Evolutionary conservation across 2,113 vertebrate species (phyloP).

Genomic region (Heptranchias perlo): DNA sequence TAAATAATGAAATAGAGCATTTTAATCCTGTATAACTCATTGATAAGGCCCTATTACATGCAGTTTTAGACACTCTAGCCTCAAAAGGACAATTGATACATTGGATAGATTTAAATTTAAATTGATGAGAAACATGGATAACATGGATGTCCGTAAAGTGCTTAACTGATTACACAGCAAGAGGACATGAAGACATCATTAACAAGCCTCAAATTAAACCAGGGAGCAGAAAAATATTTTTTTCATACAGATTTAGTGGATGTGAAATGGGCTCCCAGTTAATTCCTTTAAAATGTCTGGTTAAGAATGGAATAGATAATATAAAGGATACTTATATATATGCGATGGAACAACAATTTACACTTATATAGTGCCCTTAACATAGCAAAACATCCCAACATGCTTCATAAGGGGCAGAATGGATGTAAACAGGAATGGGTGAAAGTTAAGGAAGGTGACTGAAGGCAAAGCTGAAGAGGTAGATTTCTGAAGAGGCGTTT

Average conservation of each 20-base stretch:
- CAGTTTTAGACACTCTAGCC: neutral
- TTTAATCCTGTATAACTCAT: neutral
- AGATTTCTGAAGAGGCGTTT: neutral
- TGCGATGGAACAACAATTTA: neutral
- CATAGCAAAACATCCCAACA: neutral
- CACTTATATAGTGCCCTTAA: too few species aligned
- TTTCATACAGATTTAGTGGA: neutral
- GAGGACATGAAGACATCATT: neutral
- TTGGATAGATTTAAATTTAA: neutral
- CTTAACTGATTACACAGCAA: neutral
- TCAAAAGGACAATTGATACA: neutral
- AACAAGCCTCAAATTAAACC: neutral
- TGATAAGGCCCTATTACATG: neutral
- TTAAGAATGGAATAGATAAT: neutral
- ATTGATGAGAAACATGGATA: neutral
- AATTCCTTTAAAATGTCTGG: neutral
- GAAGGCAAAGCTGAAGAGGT: neutral
- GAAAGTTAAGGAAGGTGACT: neutral
- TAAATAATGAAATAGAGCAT: neutral
- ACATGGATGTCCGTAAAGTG: neutral
- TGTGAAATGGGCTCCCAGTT: neutral
- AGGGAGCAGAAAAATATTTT: neutral
- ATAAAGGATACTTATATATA: neutral
- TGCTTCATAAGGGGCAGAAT: neutral
- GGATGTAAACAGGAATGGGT: too few species aligned